A percentile compares a stretch with the other conserved stretches of the same genome.
phyloP scores from a whole-genome alignment of 2,113 vertebrate species.

The Clinocottus analis region DNA sequence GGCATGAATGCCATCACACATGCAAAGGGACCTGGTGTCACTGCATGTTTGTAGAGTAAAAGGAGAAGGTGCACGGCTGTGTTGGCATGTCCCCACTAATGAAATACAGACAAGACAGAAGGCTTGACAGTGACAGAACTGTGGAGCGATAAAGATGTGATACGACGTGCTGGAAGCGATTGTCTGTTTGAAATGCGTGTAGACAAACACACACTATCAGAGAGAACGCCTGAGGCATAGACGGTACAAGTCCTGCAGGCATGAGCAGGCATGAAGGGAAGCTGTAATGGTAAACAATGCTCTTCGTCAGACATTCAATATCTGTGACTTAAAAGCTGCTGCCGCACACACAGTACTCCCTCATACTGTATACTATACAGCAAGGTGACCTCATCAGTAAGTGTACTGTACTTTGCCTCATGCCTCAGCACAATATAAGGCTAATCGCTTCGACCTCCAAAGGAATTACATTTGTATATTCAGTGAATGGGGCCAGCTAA shows the following conservation, averaged over 20 bases:
- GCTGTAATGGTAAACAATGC: constrained; percentile 44
- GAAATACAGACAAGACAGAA: constrained; percentile 19
- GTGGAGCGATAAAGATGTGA: constrained; percentile 1
- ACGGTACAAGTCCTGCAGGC: constrained; percentile 60
- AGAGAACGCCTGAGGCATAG: constrained; percentile 37
- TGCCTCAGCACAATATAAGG: constrained; percentile 13
- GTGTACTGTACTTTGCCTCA: constrained; percentile 11
- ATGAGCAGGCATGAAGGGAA: constrained; percentile 46
- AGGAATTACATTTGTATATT: constrained; percentile 26
- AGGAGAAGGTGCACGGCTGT: background rate
- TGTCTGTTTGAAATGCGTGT: constrained; percentile 29
- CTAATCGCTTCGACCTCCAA: background rate
- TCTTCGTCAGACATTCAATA: constrained; percentile 45
- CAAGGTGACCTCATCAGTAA: constrained; percentile 26
- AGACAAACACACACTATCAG: constrained; percentile 21
- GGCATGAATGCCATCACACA: constrained; percentile 24
- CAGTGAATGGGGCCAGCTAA: constrained; percentile 1
- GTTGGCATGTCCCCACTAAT: background rate
- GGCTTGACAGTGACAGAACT: constrained; percentile 15
- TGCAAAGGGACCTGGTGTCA: background rate
- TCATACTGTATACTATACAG: constrained; percentile 23
- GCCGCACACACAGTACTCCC: constrained; percentile 26
- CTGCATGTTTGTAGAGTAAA: constrained; percentile 3
- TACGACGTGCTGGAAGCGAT: background rate
- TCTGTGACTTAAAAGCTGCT: constrained; percentile 41